phyloP scores from a whole-genome alignment of 1,140 invertebrate genomes.

The Semibalanus balanoides region DNA sequence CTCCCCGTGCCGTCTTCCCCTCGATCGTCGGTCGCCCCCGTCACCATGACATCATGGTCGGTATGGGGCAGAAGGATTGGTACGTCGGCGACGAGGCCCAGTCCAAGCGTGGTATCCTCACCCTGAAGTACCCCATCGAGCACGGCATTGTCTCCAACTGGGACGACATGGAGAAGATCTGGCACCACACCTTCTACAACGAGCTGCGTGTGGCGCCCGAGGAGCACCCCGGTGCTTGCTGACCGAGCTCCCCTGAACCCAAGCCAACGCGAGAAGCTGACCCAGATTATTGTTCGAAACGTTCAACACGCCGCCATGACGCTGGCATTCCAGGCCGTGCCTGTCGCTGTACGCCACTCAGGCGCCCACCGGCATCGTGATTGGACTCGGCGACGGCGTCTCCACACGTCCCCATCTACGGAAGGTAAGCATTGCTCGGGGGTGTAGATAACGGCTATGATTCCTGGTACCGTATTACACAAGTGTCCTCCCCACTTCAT shows the following conservation, averaged over 20 bases:
- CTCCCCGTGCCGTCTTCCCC: too few species aligned
- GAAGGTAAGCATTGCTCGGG: constrained; percentile 36
- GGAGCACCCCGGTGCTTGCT: constrained; percentile 86
- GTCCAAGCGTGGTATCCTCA: constrained; percentile 80
- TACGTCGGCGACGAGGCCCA: constrained; percentile 88
- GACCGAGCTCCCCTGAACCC: constrained; percentile 72
- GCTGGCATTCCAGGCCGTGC: constrained; percentile 58
- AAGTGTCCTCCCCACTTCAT: too few species aligned
- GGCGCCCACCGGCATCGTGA: constrained; percentile 80
- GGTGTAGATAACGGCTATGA: not conserved
- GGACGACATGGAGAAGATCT: constrained; percentile 97
- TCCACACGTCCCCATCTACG: constrained; percentile 76
- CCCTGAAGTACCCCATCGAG: constrained; percentile 84
- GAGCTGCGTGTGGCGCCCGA: constrained; percentile 86
- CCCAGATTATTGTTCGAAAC: too few species aligned
- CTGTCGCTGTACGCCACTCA: constrained; percentile 72
- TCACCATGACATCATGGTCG: constrained; percentile 64
- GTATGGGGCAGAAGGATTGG: constrained; percentile 84
- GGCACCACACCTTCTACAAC: constrained; percentile 92
- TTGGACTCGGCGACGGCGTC: constrained; percentile 77
- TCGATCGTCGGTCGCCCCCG: constrained; percentile 45
- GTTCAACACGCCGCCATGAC: constrained; percentile 62
- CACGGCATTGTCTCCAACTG: constrained; percentile 93
- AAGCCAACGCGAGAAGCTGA: constrained; percentile 47
- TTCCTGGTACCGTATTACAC: too few species aligned